Percentiles rank a stretch among this genome's conserved stretches.
phyloP scores from a whole-genome alignment of 2,113 vertebrate genomes.

The Apeltes quadracus region DNA sequence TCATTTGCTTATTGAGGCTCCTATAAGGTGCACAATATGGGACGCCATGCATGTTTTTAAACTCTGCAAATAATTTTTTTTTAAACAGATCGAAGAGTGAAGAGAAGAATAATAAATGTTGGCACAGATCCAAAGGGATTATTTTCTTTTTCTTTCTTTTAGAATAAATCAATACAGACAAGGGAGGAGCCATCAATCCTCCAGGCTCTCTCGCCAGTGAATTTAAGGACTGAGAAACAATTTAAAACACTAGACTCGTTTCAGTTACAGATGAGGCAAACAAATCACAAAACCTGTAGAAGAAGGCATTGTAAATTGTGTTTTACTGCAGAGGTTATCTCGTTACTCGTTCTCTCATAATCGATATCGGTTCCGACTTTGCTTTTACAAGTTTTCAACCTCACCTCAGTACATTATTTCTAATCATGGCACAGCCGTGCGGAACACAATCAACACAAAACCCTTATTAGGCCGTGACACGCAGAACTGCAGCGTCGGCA shows the following conservation, averaged over 20 bases:
- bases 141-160: conserved; percentile 22
- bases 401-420: conserved; percentile 37
- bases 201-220: conserved; percentile 29
- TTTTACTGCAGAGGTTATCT: background rate
- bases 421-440: conserved; percentile 40
- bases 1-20: background rate
- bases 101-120: conserved; percentile 41
- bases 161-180: conserved; percentile 69
- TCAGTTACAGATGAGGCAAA: conserved; percentile 18
- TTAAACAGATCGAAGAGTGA: conserved; percentile 14
- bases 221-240: conserved; percentile 46
- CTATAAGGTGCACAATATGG: background rate
- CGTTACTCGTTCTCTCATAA: background rate
- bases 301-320: background rate
- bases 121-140: conserved; percentile 36
- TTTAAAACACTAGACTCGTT: conserved; percentile 31
- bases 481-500: conserved; percentile 26
- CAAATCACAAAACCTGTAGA: conserved; percentile 10
- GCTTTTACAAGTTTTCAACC: conserved; percentile 3
- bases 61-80: background rate
- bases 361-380: conserved; percentile 35
- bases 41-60: background rate
- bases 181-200: conserved; percentile 43
- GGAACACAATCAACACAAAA: conserved; percentile 18
- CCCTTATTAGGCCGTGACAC: conserved; percentile 43